phyloP scores from a whole-genome alignment of 2,888 invertebrate genomes.

The Aproaerema taeniolella region DNA sequence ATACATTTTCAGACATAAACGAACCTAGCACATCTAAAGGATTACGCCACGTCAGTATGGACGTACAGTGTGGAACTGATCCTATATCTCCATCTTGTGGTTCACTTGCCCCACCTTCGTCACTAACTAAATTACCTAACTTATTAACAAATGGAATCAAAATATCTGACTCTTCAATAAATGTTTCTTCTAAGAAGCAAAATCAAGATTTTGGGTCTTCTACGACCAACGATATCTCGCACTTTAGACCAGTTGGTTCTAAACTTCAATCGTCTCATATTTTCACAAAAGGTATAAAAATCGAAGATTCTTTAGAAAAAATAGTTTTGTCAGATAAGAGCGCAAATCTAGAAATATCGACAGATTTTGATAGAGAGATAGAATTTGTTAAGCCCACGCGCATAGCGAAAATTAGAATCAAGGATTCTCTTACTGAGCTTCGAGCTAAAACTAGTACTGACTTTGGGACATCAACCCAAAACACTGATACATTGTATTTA shows the following conservation, averaged over 20 bases:
- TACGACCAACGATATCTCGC: constrained; percentile 22
- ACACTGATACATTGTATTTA: too few relatives aligned
- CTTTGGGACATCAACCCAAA: constrained; percentile 1
- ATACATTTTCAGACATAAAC: constrained; percentile 51
- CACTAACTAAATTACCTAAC: constrained; percentile 36
- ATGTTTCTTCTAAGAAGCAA: constrained; percentile 21
- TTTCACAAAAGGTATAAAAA: constrained; percentile 5
- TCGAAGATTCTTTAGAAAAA: constrained; percentile 6
- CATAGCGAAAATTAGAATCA: neutral
- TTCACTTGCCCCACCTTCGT: constrained; percentile 39
- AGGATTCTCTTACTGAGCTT: neutral
- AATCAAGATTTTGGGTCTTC: constrained; percentile 35
- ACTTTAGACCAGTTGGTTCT: constrained; percentile 3
- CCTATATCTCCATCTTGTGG: constrained; percentile 24
- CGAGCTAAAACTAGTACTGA: neutral
- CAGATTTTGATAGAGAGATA: too few relatives aligned
- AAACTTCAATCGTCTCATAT: neutral
- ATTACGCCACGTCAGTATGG: constrained; percentile 51
- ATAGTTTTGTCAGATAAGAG: neutral
- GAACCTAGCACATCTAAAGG: constrained; percentile 72
- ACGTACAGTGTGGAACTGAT: constrained; percentile 64
- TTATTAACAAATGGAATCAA: constrained; percentile 37
- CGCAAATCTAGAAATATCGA: too few relatives aligned
- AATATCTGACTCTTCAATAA: constrained; percentile 34
- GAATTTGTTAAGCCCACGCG: too few relatives aligned